phyloP scores from a whole-genome alignment of 2,888 invertebrate species.

The Drosophila paramelanica region DNA sequence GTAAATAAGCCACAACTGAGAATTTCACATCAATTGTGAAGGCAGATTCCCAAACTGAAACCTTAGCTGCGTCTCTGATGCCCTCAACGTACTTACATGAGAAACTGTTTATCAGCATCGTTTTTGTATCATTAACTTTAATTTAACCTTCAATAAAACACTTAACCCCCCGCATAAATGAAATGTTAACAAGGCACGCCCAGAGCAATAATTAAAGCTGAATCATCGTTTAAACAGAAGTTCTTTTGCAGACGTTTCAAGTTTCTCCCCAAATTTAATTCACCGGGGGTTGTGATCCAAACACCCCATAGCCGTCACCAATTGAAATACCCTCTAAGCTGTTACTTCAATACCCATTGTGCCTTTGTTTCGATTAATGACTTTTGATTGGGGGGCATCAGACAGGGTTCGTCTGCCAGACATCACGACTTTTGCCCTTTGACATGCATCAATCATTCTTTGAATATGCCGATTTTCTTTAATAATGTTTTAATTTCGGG shows the following conservation, averaged over 20 bases:
- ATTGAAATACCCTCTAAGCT: slow-evolving; percentile 32
- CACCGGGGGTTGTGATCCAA: slow-evolving; percentile 2
- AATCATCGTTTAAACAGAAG: slow-evolving; percentile 49
- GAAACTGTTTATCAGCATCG: slow-evolving; percentile 14
- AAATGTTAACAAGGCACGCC: slow-evolving; percentile 20
- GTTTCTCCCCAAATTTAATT: slow-evolving; percentile 11
- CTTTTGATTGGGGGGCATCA: slow-evolving; percentile 41
- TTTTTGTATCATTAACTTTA: slow-evolving; percentile 59
- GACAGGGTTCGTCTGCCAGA: slow-evolving; percentile 22
- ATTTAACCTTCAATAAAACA: slow-evolving; percentile 64
- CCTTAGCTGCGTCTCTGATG: not conserved
- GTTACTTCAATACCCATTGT: slow-evolving; percentile 18
- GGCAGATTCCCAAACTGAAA: slow-evolving; percentile 12
- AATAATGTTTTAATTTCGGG: slow-evolving; percentile 41
- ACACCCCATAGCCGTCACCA: slow-evolving; percentile 12
- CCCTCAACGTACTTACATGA: slow-evolving; percentile 11
- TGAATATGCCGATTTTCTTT: slow-evolving; percentile 12
- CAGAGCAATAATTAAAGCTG: slow-evolving; percentile 66
- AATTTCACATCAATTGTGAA: slow-evolving; percentile 5
- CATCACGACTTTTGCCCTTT: slow-evolving; percentile 37
- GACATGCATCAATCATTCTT: slow-evolving; percentile 38
- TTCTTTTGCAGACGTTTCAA: slow-evolving; percentile 42
- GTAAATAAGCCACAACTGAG: slow-evolving; percentile 5
- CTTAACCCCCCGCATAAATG: slow-evolving; percentile 29
- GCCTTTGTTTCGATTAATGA: slow-evolving; percentile 26